These are phyloP conservation scores for Dicaeum eximium DNA, from an alignment of 2,113 vertebrate species.

Conservation along the genomic window DNA sequence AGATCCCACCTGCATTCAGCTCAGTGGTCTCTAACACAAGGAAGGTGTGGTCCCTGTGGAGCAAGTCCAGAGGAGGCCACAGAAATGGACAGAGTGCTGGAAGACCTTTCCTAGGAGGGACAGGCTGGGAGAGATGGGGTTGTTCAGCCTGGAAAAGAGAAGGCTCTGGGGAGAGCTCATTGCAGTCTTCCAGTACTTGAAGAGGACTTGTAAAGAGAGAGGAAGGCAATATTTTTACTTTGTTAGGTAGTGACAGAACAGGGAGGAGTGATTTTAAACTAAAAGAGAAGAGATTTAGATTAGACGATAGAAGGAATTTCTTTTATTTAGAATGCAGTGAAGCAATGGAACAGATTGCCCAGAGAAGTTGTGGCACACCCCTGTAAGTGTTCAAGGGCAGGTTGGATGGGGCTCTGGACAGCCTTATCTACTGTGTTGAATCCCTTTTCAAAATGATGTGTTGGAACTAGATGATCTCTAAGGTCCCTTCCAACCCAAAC, in stretches of 20 bases:
- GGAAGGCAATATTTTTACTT: not conserved
- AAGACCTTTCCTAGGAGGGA: not conserved
- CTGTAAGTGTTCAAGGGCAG: not conserved
- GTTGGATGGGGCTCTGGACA: not conserved
- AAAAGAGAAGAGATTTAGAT: not conserved
- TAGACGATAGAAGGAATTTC: not conserved
- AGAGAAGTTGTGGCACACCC: not conserved
- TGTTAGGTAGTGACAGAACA: not conserved
- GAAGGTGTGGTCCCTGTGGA: not conserved
- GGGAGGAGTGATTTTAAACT: not conserved
- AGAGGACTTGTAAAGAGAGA: not conserved
- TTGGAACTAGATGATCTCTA: not conserved
- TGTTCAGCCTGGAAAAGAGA: not conserved
- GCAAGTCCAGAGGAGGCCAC: not conserved
- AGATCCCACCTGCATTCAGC: fast-evolving
- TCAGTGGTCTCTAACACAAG: not conserved
- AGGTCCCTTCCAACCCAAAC: not conserved
- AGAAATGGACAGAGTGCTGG: not conserved
- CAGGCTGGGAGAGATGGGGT: not conserved
- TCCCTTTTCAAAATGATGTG: not conserved
- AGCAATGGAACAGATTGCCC: not conserved
- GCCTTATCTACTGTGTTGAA: not conserved
- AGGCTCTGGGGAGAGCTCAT: not conserved
- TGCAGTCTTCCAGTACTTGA: not conserved
- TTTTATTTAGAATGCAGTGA: not conserved